These are phyloP conservation scores for Synanthedon vespiformis DNA, from an alignment of 2,888 invertebrate genomes.

Conservation along the genomic window DNA sequence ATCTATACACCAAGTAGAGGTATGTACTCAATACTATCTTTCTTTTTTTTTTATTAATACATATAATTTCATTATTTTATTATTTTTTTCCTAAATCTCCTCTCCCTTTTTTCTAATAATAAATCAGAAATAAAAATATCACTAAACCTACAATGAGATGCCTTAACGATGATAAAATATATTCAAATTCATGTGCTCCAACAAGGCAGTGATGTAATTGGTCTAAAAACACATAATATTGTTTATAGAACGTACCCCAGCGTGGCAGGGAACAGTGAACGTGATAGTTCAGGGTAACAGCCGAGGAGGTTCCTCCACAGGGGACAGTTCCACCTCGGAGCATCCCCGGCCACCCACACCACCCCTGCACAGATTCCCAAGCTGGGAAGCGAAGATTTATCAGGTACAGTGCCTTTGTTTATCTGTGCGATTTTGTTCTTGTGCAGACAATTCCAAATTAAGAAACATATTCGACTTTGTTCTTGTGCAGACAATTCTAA, in stretches of 20 bases:
- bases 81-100: too few species aligned
- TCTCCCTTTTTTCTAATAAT: too few species aligned
- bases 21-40: constrained; percentile 14
- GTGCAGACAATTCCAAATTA: too few species aligned
- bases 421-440: too few species aligned
- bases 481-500: too few species aligned
- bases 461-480: too few species aligned
- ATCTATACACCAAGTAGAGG: constrained; percentile 93
- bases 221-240: not conserved
- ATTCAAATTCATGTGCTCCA: not conserved
- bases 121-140: too few species aligned
- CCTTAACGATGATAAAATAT: too few species aligned
- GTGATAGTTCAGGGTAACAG: constrained; percentile 60
- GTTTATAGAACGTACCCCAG: constrained; percentile 55
- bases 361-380: constrained; percentile 89
- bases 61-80: too few species aligned
- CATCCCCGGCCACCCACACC: constrained; percentile 83
- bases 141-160: too few species aligned
- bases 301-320: constrained; percentile 69
- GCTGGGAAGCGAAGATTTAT: constrained; percentile 97
- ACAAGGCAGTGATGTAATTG: too few species aligned
- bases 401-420: constrained; percentile 68
- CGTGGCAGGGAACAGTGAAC: constrained; percentile 64
- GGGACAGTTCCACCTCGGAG: constrained; percentile 50
- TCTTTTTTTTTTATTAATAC: too few species aligned